Evolutionary conservation across 2,113 vertebrate species (phyloP).

Genomic region (Euleptes europaea): DNA sequence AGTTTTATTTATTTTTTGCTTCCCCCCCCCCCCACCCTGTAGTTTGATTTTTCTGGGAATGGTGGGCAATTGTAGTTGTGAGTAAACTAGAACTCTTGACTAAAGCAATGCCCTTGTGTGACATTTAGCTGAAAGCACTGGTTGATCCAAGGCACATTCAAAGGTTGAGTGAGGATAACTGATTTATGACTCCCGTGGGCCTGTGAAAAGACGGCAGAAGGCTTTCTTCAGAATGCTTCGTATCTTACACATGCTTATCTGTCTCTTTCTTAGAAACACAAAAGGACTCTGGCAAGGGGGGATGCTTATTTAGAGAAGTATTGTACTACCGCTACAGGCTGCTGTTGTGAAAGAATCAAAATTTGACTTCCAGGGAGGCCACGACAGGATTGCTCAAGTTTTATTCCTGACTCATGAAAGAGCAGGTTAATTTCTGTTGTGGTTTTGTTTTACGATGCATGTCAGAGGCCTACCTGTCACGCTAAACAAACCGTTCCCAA

Average conservation of each 20-base stretch:
- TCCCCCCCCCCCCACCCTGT: neutral
- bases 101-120: neutral
- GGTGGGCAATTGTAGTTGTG: neutral
- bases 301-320: constrained; percentile 22
- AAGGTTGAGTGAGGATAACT: neutral
- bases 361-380: constrained; percentile 39
- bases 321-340: constrained; percentile 1
- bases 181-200: neutral
- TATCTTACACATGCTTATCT: constrained; percentile 9
- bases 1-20: neutral
- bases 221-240: neutral
- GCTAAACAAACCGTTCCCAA: constrained; percentile 47
- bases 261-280: constrained; percentile 18
- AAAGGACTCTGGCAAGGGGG: neutral
- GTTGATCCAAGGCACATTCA: neutral
- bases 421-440: constrained; percentile 60
- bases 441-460: constrained; percentile 53
- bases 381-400: constrained; percentile 36
- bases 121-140: neutral
- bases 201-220: neutral
- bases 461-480: constrained; percentile 45
- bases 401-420: constrained; percentile 43
- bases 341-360: constrained; percentile 47
- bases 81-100: neutral
- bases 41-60: neutral